A percentile compares a stretch with the other conserved stretches of the same genome.
Conservation (phyloP, 2,113 vertebrate genomes). For the Condylura cristata region DNA sequence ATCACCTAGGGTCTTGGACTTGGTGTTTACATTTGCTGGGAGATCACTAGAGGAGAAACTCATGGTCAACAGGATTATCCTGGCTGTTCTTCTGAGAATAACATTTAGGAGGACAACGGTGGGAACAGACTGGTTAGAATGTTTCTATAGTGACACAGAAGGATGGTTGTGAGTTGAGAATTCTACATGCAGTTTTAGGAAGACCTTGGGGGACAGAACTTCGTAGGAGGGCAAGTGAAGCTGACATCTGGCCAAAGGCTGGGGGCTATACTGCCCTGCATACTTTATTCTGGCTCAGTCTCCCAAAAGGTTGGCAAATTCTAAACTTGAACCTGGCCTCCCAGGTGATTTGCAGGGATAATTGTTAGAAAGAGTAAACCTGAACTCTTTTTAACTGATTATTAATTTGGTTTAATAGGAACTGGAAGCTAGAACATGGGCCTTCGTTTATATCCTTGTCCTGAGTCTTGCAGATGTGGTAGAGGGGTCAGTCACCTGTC, state of each 20-base stretch:
- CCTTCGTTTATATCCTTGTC: neutral
- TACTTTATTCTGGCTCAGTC: neutral
- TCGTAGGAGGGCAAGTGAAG: neutral
- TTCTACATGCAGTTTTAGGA: neutral
- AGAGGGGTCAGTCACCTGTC: neutral
- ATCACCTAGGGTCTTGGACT: neutral
- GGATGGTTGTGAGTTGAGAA: neutral
- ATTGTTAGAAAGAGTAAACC: neutral
- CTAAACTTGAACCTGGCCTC: neutral
- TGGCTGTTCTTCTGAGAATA: neutral
- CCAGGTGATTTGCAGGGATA: neutral
- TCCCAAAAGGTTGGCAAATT: neutral
- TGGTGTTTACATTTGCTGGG: neutral
- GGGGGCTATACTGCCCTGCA: neutral
- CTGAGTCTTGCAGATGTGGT: neutral
- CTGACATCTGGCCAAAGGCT: neutral
- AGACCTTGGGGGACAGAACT: neutral
- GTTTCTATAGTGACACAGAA: neutral
- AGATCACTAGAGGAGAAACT: neutral
- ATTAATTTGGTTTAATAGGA: neutral
- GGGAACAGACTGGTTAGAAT: neutral
- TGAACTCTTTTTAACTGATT: neutral
- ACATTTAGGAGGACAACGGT: neutral
- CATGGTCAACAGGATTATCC: neutral
- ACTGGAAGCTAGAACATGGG: neutral